Evolutionary conservation across 2,797 vertebrate genomes (phyloP), one percentile per base, ranked within the genome.

Genomic region (Galagoides demidoff): DNA sequence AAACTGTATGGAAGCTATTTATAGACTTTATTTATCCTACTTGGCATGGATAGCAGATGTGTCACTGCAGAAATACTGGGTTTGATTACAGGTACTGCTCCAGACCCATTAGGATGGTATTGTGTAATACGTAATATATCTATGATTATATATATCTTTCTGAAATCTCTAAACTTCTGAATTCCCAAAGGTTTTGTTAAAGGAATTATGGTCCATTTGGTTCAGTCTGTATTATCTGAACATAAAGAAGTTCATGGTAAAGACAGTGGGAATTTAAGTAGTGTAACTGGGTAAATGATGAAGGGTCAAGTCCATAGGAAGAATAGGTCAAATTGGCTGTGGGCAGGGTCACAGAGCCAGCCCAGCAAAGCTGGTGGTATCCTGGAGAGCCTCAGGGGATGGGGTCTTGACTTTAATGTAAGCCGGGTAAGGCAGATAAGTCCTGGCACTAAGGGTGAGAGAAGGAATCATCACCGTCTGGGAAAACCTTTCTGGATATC

Each of bases 1-100:
- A 93, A 59, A 86, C 66, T 79, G 92, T 88, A n/a, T 66, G 85
- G 85, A 93, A 82, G 81, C 89, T 93, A 82, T 94, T 93, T 94
- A 57, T 87, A 91, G 64, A 43, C 90, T 87, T 43, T 90, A 85
- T 93, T 90, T 63, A 82, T 79, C 82, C 88, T 85, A 52, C 19
- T 95, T 83, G 93, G 31, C 78, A 31, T 55, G 12, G 45, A 7
- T 57, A 85, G 52, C 64, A 79, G 85, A 57, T 88, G 43, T 78
- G 85, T 82, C 49, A 22, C 77, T 37, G 22, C 8, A 76, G 68
- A 94, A 85, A 64, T 73, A 52, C 87, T 74, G 12, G 23, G 22
- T 66, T 83, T 82, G 95, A 74, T 90, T 85, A 70, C 86, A 95
- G 85, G 43, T 78, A 61, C 43, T 43, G 37, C 43, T 81, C 76